These are phyloP conservation scores for Ptychochromis oligacanthus DNA, from an alignment of 2,113 vertebrate species.

Conservation along the genomic window DNA sequence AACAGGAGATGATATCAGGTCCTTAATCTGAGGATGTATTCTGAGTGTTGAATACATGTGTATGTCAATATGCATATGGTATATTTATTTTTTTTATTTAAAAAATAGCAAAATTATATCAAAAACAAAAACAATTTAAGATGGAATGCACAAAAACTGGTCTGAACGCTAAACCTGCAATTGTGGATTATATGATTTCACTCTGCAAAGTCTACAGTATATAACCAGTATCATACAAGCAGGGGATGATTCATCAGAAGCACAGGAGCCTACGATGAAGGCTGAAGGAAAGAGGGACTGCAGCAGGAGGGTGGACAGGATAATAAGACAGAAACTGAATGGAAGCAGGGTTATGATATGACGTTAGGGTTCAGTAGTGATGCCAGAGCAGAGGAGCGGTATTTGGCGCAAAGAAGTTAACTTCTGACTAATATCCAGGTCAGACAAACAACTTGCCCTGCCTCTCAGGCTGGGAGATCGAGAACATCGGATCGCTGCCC, in stretches of 20 bases:
- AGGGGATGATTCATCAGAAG: slow-evolving; percentile 59
- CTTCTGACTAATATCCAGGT: slow-evolving; percentile 57
- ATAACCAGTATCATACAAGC: slow-evolving; percentile 72
- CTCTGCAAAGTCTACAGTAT: slow-evolving; percentile 66
- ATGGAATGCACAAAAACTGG: slow-evolving; percentile 74
- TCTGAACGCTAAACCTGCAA: slow-evolving; percentile 67
- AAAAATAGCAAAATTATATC: slow-evolving; percentile 73
- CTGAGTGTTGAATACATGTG: slow-evolving; percentile 56
- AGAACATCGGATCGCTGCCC: slow-evolving; percentile 3
- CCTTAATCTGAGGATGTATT: slow-evolving; percentile 66
- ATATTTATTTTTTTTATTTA: slow-evolving; percentile 57
- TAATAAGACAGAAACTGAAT: slow-evolving; percentile 36
- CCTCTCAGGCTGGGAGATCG: slow-evolving; percentile 22
- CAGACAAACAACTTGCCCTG: slow-evolving; percentile 52
- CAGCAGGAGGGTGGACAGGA: slow-evolving; percentile 32
- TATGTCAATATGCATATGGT: slow-evolving; percentile 70
- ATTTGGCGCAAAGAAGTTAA: slow-evolving; percentile 56
- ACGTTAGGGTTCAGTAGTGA: slow-evolving; percentile 54
- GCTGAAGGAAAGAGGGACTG: slow-evolving; percentile 39
- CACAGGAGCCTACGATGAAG: slow-evolving; percentile 47
- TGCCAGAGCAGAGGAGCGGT: slow-evolving; percentile 53
- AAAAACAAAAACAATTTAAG: slow-evolving; percentile 67
- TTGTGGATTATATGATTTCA: slow-evolving; percentile 69
- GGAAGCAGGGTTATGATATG: slow-evolving; percentile 43
- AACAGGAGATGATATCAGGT: slow-evolving; percentile 76